Base-by-base conservation (phyloP, 2,888 invertebrate species). In the Ectobius pallidus region DNA sequence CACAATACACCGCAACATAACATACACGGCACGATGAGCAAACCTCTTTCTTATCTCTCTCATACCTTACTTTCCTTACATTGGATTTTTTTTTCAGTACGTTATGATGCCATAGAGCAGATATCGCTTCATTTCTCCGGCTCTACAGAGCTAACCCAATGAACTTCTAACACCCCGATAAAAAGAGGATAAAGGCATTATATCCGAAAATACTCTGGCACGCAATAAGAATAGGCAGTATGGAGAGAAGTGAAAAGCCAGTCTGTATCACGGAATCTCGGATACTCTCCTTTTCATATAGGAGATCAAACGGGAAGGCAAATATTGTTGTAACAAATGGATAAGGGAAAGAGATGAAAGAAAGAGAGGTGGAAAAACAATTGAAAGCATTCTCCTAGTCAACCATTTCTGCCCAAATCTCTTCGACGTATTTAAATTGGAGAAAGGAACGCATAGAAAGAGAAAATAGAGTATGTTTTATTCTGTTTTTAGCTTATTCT, bases 301-400 rank as follows among this genome's bases (percentile, higher is more conserved):
- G 7, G 18, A 46, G 3, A 46, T n/a, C 46, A 46, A n/a, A n/a
- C n/a, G 46, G n/a, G 46, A 46, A 46, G 3, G 46, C 46, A 46
- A 46, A 46, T 46, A 46, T 46, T 46, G 46, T 46, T 46, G 46
- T 46, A 46, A 46, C 46, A 46, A 46, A n/a, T 46, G 46, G 46
- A 46, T 46, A 46, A 4, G n/a, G n/a, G n/a, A 46, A 46, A 39
- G 14, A 6, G 14, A 39, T 9, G 7, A 39, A 14, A 39, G 39
- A 6, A 39, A n/a, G n/a, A n/a, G n/a, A n/a, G n/a, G n/a, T n/a
- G n/a, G n/a, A n/a, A n/a, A n/a, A n/a, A n/a, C n/a, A n/a, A n/a
- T n/a, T n/a, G n/a, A n/a, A n/a, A n/a, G n/a, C n/a, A n/a, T n/a
- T n/a, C n/a, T n/a, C 34, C 11, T 34, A 34, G 7, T 46, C 11